These are phyloP conservation scores for Litocranius walleri DNA, from an alignment of 2,113 vertebrate genomes.

Conservation along the genomic window DNA sequence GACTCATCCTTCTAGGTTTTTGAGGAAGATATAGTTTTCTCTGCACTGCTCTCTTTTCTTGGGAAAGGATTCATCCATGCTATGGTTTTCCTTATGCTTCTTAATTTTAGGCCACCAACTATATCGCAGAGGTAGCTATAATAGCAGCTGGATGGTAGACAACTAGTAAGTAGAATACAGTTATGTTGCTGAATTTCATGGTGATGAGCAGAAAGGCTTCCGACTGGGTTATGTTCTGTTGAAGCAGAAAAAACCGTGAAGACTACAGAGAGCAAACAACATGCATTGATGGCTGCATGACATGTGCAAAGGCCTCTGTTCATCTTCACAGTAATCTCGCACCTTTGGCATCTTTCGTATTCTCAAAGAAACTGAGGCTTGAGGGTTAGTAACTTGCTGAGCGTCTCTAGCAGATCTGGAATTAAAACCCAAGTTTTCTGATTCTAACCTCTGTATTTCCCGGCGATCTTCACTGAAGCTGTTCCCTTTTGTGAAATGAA, in stretches of 20 bases:
- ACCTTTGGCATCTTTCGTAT: neutral
- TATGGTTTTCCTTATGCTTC: neutral
- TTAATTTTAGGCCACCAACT: neutral
- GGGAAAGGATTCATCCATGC: neutral
- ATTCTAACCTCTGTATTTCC: neutral
- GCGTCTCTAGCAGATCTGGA: neutral
- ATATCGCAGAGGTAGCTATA: neutral
- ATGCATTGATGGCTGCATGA: rapidly evolving
- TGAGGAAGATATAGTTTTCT: neutral
- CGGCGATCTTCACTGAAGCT: neutral
- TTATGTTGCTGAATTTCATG: neutral
- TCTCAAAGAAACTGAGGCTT: neutral
- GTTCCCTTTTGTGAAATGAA: neutral
- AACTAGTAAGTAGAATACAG: neutral
- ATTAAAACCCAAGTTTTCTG: neutral
- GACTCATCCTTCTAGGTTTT: neutral
- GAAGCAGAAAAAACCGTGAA: neutral
- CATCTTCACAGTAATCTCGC: neutral
- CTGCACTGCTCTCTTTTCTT: rapidly evolving
- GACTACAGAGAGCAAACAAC: neutral
- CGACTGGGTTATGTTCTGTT: neutral
- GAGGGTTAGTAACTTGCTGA: neutral
- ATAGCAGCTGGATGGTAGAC: neutral
- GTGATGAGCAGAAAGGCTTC: neutral
- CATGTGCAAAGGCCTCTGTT: neutral